phyloP scores from a whole-genome alignment of 2,888 invertebrate species.

The Volucella bombylans region DNA sequence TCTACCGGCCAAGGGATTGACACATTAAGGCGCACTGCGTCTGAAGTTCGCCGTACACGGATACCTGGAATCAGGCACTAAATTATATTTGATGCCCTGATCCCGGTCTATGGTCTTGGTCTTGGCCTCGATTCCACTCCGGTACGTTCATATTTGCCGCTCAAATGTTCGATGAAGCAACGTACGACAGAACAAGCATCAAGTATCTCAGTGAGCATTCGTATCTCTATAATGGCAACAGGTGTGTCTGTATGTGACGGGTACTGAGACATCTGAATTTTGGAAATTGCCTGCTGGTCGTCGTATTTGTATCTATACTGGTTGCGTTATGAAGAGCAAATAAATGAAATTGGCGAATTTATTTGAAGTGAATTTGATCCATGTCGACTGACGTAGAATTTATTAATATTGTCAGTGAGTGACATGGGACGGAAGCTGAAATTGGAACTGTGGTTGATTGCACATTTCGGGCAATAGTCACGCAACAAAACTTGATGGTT shows the following conservation, averaged over 20 bases:
- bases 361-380: constrained; percentile 65
- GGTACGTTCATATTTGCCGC: constrained; percentile 43
- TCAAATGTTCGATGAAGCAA: background rate
- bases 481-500: constrained; percentile 17
- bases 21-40: constrained; percentile 57
- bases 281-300: constrained; percentile 25
- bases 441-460: constrained; percentile 12
- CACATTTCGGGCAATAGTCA: constrained; percentile 24
- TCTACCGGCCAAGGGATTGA: constrained; percentile 41
- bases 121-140: background rate
- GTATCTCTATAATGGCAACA: constrained; percentile 37
- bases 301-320: constrained; percentile 5
- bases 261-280: constrained; percentile 22
- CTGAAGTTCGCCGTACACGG: constrained; percentile 15
- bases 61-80: constrained; percentile 63
- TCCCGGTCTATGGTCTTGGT: too few relatives aligned
- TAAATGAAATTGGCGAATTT: constrained; percentile 56
- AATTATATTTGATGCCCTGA: constrained; percentile 54
- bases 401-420: constrained; percentile 53
- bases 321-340: constrained; percentile 16
- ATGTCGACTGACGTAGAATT: constrained; percentile 54
- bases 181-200: background rate
- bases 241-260: constrained; percentile 7
- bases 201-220: background rate
- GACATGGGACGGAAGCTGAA: constrained; percentile 39